These are phyloP conservation scores for Poliocrania exsul DNA, from an alignment of 2,797 vertebrate species.

Conservation along the genomic window DNA sequence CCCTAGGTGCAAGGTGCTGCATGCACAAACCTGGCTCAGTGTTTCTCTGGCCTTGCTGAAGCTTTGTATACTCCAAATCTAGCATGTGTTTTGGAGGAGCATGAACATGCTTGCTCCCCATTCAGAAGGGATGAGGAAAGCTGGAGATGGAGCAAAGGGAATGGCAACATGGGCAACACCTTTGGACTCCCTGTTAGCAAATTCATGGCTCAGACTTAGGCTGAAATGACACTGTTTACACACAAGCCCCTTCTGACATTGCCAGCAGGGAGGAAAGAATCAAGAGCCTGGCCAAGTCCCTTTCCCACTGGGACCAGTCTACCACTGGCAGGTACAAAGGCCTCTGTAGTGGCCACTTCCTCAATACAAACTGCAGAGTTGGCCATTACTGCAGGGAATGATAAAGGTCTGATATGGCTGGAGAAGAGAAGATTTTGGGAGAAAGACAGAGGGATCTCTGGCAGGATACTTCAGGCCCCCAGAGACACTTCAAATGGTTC, in stretches of 20 bases:
- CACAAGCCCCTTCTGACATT: not conserved
- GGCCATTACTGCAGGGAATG: not conserved
- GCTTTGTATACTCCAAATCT: not conserved
- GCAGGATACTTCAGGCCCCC: not conserved
- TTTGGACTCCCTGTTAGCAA: not conserved
- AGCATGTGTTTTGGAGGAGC: not conserved
- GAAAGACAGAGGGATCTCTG: not conserved
- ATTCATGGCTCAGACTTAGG: rapidly evolving
- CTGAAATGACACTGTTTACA: not conserved
- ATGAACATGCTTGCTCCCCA: not conserved
- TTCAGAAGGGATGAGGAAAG: not conserved
- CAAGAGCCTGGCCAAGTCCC: not conserved
- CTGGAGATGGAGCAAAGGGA: not conserved
- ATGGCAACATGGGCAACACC: not conserved
- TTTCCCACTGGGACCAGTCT: not conserved
- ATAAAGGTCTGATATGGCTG: not conserved
- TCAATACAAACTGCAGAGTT: not conserved
- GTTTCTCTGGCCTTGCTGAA: not conserved
- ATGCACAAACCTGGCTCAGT: rapidly evolving
- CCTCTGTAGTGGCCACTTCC: not conserved
- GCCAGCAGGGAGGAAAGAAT: not conserved
- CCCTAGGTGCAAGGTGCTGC: not conserved
- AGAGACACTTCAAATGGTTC: not conserved
- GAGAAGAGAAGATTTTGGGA: not conserved
- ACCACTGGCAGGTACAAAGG: not conserved